Evolutionary conservation across 2,888 invertebrate species (phyloP), one percentile per base, ranked within the genome.

Genomic region (Gastracanthus pulcherrimus): DNA sequence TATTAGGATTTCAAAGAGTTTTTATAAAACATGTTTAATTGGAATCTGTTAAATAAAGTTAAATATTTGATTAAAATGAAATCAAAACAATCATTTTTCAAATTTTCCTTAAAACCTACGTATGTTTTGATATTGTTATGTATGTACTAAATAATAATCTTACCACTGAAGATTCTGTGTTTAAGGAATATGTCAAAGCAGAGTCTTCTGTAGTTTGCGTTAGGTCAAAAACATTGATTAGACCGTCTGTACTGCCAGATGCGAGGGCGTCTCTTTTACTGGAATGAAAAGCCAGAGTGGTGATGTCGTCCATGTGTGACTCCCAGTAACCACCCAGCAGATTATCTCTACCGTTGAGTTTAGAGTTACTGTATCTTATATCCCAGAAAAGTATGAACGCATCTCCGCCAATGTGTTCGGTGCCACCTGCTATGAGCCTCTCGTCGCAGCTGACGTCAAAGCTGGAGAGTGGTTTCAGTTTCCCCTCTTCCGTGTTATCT

Each of bases 371-470:
- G 51, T 91, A 88, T 82, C 97, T 93, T 29, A 95, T 92, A 92
- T 97, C 97, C 95, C 96, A 97, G 92, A 97, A 97, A 82, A 97
- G 91, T 19, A 97, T 92, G 89, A 94, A 97, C 0, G 96, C 94
- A 88, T 96, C 96, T 29, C 94, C 94, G 76, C 94, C 93, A 60
- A 94, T 92, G 31, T 95, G 90, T 88, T 95, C 95, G 0, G 96
- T 96, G 72, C 97, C 97, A 0, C 95, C 95, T 88, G 96, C 95
- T 78, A 97, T 86, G 70, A 96, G 92, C 36, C 94, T 92, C 41
- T 95, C 95, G 84, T 95, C 95, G 76, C 94, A 93, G 29, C 95
- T 96, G 2, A 96, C 90, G 89, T 97, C 97, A 92, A 97, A 96
- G 86, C 95, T 94, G 26, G 93, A 93, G 64, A 96, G 93, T 0